These are phyloP conservation scores for Xestia xanthographa DNA, from an alignment of 2,888 invertebrate genomes.

Conservation along the genomic window DNA sequence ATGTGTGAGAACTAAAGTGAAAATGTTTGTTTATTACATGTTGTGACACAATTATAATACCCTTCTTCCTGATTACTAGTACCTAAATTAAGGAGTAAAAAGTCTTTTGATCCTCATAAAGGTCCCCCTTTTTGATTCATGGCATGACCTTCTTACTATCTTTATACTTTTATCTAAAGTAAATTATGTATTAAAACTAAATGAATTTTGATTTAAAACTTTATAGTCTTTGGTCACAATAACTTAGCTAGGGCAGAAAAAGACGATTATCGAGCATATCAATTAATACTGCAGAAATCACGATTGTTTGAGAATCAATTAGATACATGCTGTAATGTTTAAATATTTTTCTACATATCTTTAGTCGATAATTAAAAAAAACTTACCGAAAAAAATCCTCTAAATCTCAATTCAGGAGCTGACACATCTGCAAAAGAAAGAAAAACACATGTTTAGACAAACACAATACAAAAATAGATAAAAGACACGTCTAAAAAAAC, in stretches of 20 bases:
- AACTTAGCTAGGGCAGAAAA: not conserved
- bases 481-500: conserved; percentile 25
- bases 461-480: conserved; percentile 27
- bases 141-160: not conserved
- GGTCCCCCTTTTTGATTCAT: not conserved
- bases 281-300: too few relatives aligned
- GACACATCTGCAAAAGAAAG: conserved; percentile 62
- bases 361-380: too few relatives aligned
- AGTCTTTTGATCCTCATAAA: too few relatives aligned
- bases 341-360: too few relatives aligned
- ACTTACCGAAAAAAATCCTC: conserved; percentile 51
- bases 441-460: conserved; percentile 18
- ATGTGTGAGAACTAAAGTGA: not conserved
- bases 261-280: not conserved
- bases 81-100: too few relatives aligned
- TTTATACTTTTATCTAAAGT: too few relatives aligned
- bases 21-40: not conserved
- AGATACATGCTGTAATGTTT: not conserved
- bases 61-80: not conserved
- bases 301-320: not conserved
- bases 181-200: too few relatives aligned
- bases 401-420: conserved; percentile 42
- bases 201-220: not conserved
- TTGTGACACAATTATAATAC: not conserved
- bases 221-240: not conserved